Base-by-base conservation (phyloP, 2,888 invertebrate genomes). In the Sinohyriopsis cumingii region DNA sequence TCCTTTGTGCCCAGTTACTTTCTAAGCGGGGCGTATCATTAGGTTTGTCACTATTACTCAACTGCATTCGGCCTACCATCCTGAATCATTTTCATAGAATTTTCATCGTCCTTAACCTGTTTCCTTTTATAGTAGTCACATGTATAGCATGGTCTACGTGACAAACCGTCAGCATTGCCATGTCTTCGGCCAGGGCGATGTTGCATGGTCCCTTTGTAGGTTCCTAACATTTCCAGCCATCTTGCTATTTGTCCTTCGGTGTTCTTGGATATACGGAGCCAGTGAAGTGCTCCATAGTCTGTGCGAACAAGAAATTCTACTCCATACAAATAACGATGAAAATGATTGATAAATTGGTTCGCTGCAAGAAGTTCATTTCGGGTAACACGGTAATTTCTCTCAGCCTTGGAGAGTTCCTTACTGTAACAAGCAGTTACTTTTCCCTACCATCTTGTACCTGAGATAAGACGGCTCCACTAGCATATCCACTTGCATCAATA, bases 291-390 rank as follows among this genome's bases (percentile, higher is more conserved):
- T 24, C 70, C 72, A 69, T 80, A 75, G 65, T 79, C 77, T 19
- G 70, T 72, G 9, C 69, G 19, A 24, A 75, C 45, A 25, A 59
- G 28, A 57, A 73, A 67, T 3, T 64, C 28, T 25, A 54, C 45
- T 22, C 77, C 78, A 68, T 73, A 77, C 28, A 79, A 57, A 68
- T 78, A 76, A 53, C 65, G 72, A 24, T 75, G 76, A 64, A 76
- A 78, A 20, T 78, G 63, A 63, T 71, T 70, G 12, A 69, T 55
- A 3, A 71, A 54, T 25, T 62, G n/a, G 15, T 77, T 68, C 9
- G 78, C 65, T n/a, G 75, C 76, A 15, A 76, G 63, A 19, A 79
- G 57, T 68, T 79, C 78, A 53, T 69, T 60, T 45, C 73, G 18
- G 15, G 76, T 69, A 9, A 68, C 68, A 65, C 72, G 73, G 59